These are phyloP conservation scores for Drosophila pseudoananassae DNA, from an alignment of 1,140 invertebrate genomes.

Conservation along the genomic window DNA sequence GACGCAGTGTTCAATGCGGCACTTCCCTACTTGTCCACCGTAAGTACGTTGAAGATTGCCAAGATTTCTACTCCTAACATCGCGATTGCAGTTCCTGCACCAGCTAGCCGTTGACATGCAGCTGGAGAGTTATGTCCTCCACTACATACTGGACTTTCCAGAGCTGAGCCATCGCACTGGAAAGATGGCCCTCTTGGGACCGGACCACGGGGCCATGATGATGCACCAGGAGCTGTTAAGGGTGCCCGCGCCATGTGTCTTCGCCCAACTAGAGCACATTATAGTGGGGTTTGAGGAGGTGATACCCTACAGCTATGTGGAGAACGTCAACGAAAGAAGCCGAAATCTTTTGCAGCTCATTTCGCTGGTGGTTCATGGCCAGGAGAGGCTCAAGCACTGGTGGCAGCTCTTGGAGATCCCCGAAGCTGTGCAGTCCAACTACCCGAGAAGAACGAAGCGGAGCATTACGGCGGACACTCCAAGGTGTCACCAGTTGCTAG, in stretches of 20 bases:
- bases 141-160: constrained; percentile 95
- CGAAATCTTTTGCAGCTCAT: constrained; percentile 86
- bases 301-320: constrained; percentile 88
- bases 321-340: constrained; percentile 89
- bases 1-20: constrained; percentile 89
- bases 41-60: constrained; percentile 6
- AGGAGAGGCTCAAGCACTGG: constrained; percentile 70
- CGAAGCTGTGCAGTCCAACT: constrained; percentile 64
- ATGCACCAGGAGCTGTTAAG: constrained; percentile 87
- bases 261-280: constrained; percentile 88
- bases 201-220: constrained; percentile 87
- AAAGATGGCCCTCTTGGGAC: constrained; percentile 84
- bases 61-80: background rate
- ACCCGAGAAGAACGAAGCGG: constrained; percentile 53
- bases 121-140: constrained; percentile 89
- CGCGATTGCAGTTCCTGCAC: constrained; percentile 87
- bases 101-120: constrained; percentile 92
- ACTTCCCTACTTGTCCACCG: constrained; percentile 87
- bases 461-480: constrained; percentile 61
- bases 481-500: constrained; percentile 70
- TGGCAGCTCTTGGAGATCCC: constrained; percentile 68
- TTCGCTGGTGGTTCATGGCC: constrained; percentile 68
- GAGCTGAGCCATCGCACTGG: constrained; percentile 74
- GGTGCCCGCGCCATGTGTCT: constrained; percentile 88
- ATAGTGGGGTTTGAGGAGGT: constrained; percentile 84